These are phyloP conservation scores for Candidula unifasciata DNA, from an alignment of 2,888 invertebrate species.

Conservation along the genomic window DNA sequence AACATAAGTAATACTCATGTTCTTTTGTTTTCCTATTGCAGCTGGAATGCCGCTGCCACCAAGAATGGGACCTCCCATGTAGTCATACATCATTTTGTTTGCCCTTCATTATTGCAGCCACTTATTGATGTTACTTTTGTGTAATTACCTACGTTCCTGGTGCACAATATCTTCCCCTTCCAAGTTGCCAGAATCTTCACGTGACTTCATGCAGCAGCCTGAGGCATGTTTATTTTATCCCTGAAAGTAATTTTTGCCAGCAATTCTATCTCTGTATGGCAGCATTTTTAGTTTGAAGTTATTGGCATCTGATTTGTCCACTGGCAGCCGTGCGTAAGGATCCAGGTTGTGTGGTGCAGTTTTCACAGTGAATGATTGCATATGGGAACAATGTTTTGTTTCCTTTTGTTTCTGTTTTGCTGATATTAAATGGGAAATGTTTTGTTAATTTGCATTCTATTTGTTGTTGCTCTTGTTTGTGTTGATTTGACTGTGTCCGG, in stretches of 20 bases:
- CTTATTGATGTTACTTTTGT: too few relatives aligned
- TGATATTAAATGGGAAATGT: background rate
- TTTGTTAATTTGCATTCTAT: background rate
- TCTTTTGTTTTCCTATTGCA: constrained; percentile 16
- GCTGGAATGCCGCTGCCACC: constrained; percentile 40
- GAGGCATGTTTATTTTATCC: background rate
- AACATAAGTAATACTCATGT: background rate
- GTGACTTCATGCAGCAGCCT: constrained; percentile 1
- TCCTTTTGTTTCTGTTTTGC: background rate
- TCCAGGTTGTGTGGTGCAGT: background rate
- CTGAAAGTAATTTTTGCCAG: constrained; percentile 4
- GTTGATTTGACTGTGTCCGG: too few relatives aligned
- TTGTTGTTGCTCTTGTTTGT: background rate
- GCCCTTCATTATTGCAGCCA: too few relatives aligned
- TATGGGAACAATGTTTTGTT: background rate
- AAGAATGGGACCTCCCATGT: constrained; percentile 49
- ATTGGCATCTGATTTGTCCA: background rate
- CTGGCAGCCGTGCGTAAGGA: background rate
- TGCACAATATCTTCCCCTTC: background rate
- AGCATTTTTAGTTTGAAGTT: background rate
- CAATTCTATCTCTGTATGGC: constrained; percentile 9
- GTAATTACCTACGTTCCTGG: background rate
- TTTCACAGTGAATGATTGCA: background rate
- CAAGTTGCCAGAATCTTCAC: background rate
- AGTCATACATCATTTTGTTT: background rate